A percentile compares a stretch with the other conserved stretches of the same genome.
Evolutionary conservation across 2,797 vertebrate species (phyloP).

Genomic region (Bryconaethiops microstoma): DNA sequence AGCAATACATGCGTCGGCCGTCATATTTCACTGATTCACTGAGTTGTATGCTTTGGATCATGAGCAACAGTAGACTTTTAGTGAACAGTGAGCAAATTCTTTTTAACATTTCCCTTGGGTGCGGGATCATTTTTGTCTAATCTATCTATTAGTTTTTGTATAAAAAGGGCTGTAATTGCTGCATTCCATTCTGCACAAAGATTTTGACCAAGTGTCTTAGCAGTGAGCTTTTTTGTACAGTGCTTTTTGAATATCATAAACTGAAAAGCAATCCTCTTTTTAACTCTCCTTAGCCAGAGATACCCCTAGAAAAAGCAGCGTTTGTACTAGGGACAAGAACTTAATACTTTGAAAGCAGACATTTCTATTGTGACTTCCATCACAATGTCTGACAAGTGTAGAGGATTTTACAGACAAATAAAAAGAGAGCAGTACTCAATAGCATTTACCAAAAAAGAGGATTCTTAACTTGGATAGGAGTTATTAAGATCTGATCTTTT

Average conservation of each 20-base stretch:
- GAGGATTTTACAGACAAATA: not conserved
- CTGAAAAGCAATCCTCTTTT: not conserved
- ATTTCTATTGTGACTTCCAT: too few species aligned
- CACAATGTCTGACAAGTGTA: too few species aligned
- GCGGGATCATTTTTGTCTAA: too few species aligned
- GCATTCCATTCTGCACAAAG: not conserved
- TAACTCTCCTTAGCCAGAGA: not conserved
- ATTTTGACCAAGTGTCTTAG: not conserved
- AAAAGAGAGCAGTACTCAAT: not conserved
- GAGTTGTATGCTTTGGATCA: slow-evolving; percentile 10
- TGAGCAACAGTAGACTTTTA: not conserved
- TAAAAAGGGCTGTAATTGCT: too few species aligned
- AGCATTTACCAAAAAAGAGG: not conserved
- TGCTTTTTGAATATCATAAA: not conserved
- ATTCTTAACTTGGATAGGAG: not conserved
- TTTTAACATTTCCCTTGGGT: too few species aligned
- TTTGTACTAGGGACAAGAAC: not conserved
- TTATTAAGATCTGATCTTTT: not conserved
- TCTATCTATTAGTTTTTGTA: not conserved
- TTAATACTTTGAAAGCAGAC: too few species aligned
- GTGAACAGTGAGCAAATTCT: not conserved
- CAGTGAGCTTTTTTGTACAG: not conserved
- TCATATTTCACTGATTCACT: not conserved
- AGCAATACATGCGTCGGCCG: slow-evolving; percentile 7
- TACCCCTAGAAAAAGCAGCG: too few species aligned